Evolutionary conservation across 2,888 invertebrate genomes (phyloP), one percentile per base, ranked within the genome.

Genomic region (Caenorhabditis virilis): DNA sequence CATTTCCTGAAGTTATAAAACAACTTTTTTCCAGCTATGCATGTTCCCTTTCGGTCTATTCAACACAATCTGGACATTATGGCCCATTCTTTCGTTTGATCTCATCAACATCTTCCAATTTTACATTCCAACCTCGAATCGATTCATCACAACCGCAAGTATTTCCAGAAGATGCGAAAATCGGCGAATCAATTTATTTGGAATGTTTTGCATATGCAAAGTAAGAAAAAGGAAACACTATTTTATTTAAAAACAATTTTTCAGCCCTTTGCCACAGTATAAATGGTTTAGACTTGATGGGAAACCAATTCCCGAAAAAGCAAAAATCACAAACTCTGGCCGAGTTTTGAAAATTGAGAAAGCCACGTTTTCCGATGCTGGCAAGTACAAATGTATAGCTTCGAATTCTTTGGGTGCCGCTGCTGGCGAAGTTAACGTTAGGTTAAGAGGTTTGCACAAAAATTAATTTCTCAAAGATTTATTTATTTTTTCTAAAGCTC

Each of bases 121-220:
- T 61, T 18, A 48, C 61, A 3, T 69, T 66, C 39, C 35, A 41
- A 20, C 82, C 82, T 1, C 54, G 72, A 41, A 70, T 82, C 15
- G 79, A 78, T 59, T 69, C 75, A 1, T 61, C 65, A 15, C 78
- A 77, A 51, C 82, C 80, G 2, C 70, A 76, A 57, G 57, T 79
- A 7, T 79, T 79, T 45, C 82, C 82, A 0, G 78, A 78, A 50
- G 46, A 70, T n/a, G 77, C 82, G 3, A 63, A 70, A 33, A 35
- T 72, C 7, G 81, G 80, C 27, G 72, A 79, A 23, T 72, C 78
- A 0, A 75, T 82, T 18, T 77, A 73, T 26, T 41, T 82, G 36
- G 82, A 82, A 57, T 82, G 82, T 58, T 83, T 82, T 55, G 82
- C 82, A 0, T 82, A 77, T 57, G 80, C 74, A 60, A 78, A 72